Conservation (phyloP, 2,888 invertebrate genomes). For the Pachycephus smyrnensis region DNA sequence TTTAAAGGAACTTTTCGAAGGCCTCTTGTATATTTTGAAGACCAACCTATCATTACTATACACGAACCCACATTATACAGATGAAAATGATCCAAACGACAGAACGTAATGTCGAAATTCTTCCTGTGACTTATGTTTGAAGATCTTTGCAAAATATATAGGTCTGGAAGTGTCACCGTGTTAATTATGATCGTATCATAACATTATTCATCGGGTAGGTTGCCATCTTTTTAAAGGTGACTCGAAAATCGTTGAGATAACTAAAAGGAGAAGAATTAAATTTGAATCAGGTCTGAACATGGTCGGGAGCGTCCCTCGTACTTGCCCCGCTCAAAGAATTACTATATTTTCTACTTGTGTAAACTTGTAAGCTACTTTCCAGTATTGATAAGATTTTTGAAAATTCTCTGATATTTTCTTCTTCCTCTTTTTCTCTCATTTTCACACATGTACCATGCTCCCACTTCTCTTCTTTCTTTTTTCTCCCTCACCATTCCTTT, state of each 20-base stretch:
- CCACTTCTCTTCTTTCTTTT: constrained; percentile 11
- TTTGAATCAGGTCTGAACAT: constrained; percentile 33
- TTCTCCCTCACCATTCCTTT: constrained; percentile 20
- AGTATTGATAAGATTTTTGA: constrained; percentile 56
- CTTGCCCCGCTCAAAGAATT: constrained; percentile 51
- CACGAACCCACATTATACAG: too few relatives aligned
- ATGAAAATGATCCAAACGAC: too few relatives aligned
- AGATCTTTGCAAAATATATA: not conserved
- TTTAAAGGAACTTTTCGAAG: too few relatives aligned
- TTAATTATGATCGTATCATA: not conserved
- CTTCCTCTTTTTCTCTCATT: not conserved
- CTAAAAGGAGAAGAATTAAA: not conserved
- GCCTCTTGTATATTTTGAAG: not conserved
- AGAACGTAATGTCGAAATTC: not conserved
- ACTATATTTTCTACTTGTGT: constrained; percentile 57
- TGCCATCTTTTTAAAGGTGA: not conserved
- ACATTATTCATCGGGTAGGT: not conserved
- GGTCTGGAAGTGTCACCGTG: not conserved
- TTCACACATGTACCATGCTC: not conserved
- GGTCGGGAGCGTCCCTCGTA: constrained; percentile 47
- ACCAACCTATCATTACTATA: not conserved
- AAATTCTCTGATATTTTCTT: constrained; percentile 32
- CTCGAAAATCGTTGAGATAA: not conserved
- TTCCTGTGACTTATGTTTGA: not conserved
- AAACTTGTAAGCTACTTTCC: constrained; percentile 54